These are phyloP conservation scores for Acanthurus tractus DNA, from an alignment of 2,797 vertebrate genomes.

Conservation along the genomic window DNA sequence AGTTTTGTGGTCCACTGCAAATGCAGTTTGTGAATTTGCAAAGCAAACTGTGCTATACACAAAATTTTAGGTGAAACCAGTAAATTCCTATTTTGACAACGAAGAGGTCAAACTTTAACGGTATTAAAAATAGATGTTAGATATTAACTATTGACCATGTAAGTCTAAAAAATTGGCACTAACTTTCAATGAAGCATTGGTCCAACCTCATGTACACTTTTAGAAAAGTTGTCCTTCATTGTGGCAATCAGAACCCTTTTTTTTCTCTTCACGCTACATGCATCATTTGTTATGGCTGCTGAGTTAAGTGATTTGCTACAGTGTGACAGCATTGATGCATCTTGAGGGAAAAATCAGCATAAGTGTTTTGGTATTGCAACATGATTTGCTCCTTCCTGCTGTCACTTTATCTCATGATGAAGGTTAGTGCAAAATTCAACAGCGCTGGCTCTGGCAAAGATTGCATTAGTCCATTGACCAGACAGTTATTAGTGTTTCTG, in stretches of 20 bases:
- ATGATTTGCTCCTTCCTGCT: conserved; percentile 41
- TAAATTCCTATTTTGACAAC: not conserved
- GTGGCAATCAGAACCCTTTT: conserved; percentile 10
- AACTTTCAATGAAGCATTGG: conserved; percentile 41
- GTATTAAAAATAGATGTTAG: conserved; percentile 3
- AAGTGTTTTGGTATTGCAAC: conserved; percentile 55
- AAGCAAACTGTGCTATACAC: conserved; percentile 4
- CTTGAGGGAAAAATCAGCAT: conserved; percentile 26
- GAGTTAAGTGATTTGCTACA: conserved; percentile 40
- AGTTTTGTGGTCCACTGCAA: not conserved
- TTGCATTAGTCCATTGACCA: conserved; percentile 60
- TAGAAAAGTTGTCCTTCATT: conserved; percentile 26
- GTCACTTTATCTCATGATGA: conserved; percentile 39
- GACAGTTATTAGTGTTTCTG: conserved; percentile 49
- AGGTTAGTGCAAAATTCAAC: conserved; percentile 74
- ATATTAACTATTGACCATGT: not conserved
- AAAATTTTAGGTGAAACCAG: conserved; percentile 12
- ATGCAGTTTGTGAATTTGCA: conserved; percentile 19
- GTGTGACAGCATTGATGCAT: conserved; percentile 33
- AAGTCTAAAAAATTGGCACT: conserved; percentile 32
- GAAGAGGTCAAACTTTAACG: conserved; percentile 8
- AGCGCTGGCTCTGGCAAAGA: conserved; percentile 45
- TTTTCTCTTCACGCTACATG: conserved; percentile 38
- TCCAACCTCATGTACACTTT: conserved; percentile 39
- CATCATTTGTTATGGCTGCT: conserved; percentile 28